These are phyloP conservation scores for Molossus molossus DNA, from an alignment of 2,797 vertebrate genomes.

Conservation along the genomic window DNA sequence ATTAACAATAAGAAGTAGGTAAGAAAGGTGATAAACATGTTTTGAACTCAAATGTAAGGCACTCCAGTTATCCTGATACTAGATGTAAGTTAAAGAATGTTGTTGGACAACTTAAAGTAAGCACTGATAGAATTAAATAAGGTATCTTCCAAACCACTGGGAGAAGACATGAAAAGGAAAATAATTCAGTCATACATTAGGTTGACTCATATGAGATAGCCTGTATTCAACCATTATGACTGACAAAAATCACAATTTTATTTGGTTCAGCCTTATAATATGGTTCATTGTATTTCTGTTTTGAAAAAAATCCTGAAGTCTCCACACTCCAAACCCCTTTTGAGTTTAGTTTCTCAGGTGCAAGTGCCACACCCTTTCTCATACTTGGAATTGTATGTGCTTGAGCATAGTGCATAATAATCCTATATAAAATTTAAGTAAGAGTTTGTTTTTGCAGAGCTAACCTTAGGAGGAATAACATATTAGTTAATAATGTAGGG, in stretches of 20 bases:
- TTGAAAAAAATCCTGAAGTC: background rate
- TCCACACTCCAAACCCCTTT: background rate
- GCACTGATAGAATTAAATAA: background rate
- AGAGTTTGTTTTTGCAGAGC: constrained; percentile 19
- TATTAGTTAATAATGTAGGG: background rate
- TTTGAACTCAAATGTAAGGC: constrained; percentile 3
- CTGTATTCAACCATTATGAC: background rate
- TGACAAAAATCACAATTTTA: background rate
- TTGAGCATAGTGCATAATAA: background rate
- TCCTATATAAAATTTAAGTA: background rate
- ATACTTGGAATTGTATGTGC: background rate
- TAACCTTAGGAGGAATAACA: background rate
- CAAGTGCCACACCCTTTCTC: background rate
- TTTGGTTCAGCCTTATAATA: constrained; percentile 10
- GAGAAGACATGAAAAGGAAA: constrained; percentile 12
- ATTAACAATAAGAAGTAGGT: constrained; percentile 6
- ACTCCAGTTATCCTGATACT: background rate
- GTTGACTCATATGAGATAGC: background rate
- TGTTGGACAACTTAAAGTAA: constrained; percentile 36
- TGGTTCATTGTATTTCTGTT: background rate
- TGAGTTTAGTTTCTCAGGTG: background rate
- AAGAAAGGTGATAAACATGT: background rate
- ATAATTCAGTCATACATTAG: background rate
- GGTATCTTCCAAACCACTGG: background rate
- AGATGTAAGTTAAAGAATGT: constrained; percentile 41